Evolutionary conservation across 1,140 invertebrate species (phyloP).

Genomic region (Trachymyrmex septentrionalis): DNA sequence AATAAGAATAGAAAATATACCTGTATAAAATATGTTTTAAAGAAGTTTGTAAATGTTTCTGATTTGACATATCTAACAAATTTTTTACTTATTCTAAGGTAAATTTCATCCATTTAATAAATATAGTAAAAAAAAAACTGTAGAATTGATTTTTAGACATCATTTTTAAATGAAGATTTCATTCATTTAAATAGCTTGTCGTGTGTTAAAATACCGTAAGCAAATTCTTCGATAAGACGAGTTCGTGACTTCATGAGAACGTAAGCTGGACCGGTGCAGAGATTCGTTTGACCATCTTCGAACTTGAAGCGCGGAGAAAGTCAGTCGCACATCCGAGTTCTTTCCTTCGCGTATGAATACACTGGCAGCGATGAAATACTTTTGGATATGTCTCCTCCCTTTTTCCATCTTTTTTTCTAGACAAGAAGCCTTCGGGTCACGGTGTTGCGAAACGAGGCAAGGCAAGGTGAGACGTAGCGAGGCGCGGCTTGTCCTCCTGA

Average conservation of each 20-base stretch:
- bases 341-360: conserved; percentile 2
- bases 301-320: conserved; percentile 80
- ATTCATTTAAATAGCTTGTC: background rate
- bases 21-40: background rate
- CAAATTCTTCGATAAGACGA: background rate
- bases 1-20: too few relatives aligned
- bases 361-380: conserved; percentile 60
- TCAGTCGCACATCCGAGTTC: conserved; percentile 66
- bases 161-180: background rate
- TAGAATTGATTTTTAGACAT: background rate
- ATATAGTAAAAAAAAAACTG: background rate
- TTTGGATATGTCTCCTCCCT: conserved; percentile 68
- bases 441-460: conserved; percentile 60
- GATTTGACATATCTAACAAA: background rate
- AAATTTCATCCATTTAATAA: too few relatives aligned
- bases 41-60: background rate
- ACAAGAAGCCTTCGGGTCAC: conserved; percentile 83
- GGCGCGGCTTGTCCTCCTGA: conserved; percentile 82
- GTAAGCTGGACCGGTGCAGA: conserved; percentile 36
- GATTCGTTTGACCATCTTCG: conserved; percentile 60
- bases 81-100: background rate
- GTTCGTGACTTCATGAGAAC: background rate
- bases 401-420: conserved; percentile 76
- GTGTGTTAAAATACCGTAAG: background rate
- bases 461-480: conserved; percentile 71